These are phyloP conservation scores for Mythimna lalbum DNA, from an alignment of 2,888 invertebrate species.

Conservation along the genomic window DNA sequence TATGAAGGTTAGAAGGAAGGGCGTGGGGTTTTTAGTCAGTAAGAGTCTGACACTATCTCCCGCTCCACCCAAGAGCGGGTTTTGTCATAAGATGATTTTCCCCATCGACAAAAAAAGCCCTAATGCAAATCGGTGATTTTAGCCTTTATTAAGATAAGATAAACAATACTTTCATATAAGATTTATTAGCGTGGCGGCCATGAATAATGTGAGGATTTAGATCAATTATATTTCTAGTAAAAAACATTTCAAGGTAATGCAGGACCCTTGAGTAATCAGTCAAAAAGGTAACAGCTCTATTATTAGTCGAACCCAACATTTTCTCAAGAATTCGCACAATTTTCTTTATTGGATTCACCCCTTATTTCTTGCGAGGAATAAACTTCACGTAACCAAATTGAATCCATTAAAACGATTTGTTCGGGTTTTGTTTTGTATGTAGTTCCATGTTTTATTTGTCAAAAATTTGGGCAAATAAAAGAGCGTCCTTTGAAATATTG, in stretches of 20 bases:
- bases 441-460: conserved; percentile 25
- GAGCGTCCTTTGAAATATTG: conserved; percentile 18
- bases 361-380: conserved; percentile 33
- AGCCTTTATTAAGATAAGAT: too few species aligned
- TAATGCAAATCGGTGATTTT: too few species aligned
- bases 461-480: conserved; percentile 17
- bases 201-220: background rate
- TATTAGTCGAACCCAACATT: conserved; percentile 36
- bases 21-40: too few species aligned
- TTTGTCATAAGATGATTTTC: too few species aligned
- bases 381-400: conserved; percentile 46
- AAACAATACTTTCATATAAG: too few species aligned
- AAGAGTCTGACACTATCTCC: too few species aligned
- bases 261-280: conserved; percentile 24
- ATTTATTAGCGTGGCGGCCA: too few species aligned
- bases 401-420: conserved; percentile 47
- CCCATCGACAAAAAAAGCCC: too few species aligned
- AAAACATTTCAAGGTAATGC: conserved; percentile 18
- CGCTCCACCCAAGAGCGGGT: too few species aligned
- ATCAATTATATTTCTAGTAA: conserved; percentile 10
- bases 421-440: conserved; percentile 37
- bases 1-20: too few species aligned
- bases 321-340: conserved; percentile 33
- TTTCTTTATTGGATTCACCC: conserved; percentile 30
- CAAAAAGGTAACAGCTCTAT: conserved; percentile 29